Percentiles rank a stretch among this genome's conserved stretches.
Conservation (phyloP, 2,888 invertebrate species). For the Rhagonycha fulva region DNA sequence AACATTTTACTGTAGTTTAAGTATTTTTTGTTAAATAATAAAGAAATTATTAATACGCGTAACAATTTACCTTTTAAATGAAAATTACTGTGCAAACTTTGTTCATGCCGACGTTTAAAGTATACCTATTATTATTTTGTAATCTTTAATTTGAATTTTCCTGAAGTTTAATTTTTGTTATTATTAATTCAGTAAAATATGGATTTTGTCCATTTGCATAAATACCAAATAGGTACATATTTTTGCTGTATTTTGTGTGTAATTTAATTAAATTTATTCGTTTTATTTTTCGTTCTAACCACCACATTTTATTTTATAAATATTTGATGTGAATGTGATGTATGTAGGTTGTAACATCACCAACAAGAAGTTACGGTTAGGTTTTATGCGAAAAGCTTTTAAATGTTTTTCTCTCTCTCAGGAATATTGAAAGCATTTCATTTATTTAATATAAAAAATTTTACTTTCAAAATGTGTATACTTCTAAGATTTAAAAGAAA, state of each 20-base stretch:
- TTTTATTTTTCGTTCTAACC: background rate
- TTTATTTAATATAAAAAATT: background rate
- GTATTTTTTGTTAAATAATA: constrained; percentile 16
- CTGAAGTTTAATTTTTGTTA: too few relatives aligned
- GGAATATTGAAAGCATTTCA: background rate
- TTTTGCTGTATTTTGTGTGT: too few relatives aligned
- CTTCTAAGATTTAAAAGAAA: background rate
- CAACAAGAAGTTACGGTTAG: background rate
- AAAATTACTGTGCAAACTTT: background rate
- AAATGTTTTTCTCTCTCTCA: background rate
- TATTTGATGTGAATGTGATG: background rate
- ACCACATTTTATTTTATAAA: background rate
- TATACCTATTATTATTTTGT: background rate
- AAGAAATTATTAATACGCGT: constrained; percentile 12
- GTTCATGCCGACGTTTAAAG: background rate
- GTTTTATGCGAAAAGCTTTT: background rate
- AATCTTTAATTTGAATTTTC: background rate
- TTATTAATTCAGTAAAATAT: too few relatives aligned
- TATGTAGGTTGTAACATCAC: background rate
- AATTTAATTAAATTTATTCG: background rate
- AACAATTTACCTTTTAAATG: background rate
- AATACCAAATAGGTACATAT: too few relatives aligned
- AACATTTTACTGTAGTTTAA: constrained; percentile 24
- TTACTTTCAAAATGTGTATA: background rate
- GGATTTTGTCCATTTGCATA: too few relatives aligned